Conservation (phyloP, 2,113 vertebrate species). For the Cyprinodon variegatus region DNA sequence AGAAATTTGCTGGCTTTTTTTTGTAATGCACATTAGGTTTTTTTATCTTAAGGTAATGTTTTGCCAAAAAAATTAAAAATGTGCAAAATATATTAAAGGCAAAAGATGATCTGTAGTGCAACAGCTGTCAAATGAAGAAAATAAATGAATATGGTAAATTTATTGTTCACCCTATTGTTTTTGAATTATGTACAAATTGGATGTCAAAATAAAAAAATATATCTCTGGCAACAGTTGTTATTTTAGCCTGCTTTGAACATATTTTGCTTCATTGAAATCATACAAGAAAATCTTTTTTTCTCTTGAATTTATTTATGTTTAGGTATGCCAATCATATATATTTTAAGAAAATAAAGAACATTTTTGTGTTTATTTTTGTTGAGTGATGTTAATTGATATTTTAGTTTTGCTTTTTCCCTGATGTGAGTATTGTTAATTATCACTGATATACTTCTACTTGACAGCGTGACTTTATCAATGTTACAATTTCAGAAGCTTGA, state of each 20-base stretch:
- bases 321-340: constrained; percentile 65
- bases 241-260: constrained; percentile 46
- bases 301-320: constrained; percentile 67
- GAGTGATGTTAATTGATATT: background rate
- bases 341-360: constrained; percentile 72
- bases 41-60: constrained; percentile 11
- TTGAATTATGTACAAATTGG: constrained; percentile 36
- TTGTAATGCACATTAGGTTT: constrained; percentile 30
- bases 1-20: background rate
- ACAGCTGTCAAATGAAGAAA: constrained; percentile 9
- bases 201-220: constrained; percentile 20
- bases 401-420: background rate
- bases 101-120: constrained; percentile 11
- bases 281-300: constrained; percentile 52
- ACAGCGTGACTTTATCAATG: background rate
- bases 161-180: background rate
- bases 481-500: background rate
- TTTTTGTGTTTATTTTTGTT: constrained; percentile 24
- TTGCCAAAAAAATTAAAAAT: constrained; percentile 12
- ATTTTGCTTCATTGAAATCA: constrained; percentile 44
- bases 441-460: background rate
- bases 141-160: constrained; percentile 11
- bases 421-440: background rate
- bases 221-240: constrained; percentile 18
- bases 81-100: constrained; percentile 2